Evolutionary conservation across 64 coral and sea anemone species (phyloP).

Genomic region (Montipora cactus): DNA sequence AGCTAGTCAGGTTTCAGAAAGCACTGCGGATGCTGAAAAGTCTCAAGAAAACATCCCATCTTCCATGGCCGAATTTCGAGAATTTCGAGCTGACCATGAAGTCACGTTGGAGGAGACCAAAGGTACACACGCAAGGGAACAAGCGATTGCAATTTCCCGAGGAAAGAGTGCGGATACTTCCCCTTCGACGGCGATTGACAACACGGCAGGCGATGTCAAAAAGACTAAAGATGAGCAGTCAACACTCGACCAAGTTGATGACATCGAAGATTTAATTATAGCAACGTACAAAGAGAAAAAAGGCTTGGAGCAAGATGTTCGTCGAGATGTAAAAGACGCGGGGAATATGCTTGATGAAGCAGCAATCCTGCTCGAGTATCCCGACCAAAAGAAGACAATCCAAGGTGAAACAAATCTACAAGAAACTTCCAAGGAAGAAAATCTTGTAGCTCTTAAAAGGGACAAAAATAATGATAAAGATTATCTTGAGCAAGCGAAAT

Average conservation of each 20-base stretch:
- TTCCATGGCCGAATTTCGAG: neutral
- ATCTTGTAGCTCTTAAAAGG: neutral
- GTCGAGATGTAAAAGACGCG: neutral
- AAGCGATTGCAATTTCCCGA: too few species aligned
- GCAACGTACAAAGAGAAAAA: neutral
- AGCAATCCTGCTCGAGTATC: neutral
- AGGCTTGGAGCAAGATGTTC: neutral
- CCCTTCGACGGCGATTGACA: too few species aligned
- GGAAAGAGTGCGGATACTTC: too few species aligned
- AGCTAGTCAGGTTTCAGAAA: too few species aligned
- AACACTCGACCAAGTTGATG: neutral
- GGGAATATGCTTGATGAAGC: neutral
- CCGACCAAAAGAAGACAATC: neutral
- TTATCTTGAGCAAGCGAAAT: neutral
- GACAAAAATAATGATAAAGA: neutral
- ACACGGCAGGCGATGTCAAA: too few species aligned
- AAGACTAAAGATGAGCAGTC: too few species aligned
- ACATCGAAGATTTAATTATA: neutral
- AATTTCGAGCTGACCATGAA: neutral
- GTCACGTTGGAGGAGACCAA: neutral
- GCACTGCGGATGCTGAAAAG: too few species aligned
- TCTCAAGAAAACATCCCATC: neutral
- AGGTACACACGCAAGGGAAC: too few species aligned
- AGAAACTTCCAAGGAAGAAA: neutral
- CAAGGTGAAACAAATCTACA: neutral